Conservation (phyloP, 2,797 vertebrate species). For the Myotis vivesi region DNA sequence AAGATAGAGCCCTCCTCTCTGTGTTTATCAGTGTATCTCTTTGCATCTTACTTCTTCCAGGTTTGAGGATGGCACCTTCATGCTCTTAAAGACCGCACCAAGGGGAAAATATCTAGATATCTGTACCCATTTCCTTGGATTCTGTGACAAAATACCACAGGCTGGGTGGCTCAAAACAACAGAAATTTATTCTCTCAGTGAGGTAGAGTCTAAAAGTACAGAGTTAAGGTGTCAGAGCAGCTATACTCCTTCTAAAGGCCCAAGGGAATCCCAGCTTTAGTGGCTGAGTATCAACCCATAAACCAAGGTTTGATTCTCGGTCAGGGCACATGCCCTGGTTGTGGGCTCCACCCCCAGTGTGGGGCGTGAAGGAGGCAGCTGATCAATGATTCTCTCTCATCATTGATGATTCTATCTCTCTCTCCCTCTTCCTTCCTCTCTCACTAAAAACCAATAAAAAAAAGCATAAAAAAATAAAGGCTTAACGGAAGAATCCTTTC, state of each 20-base stretch:
- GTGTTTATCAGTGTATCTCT: not conserved
- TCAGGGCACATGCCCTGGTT: too few species aligned
- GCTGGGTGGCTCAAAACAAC: not conserved
- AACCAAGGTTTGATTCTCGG: too few species aligned
- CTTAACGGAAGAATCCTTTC: not conserved
- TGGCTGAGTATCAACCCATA: too few species aligned
- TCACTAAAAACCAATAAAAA: too few species aligned
- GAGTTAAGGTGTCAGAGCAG: not conserved
- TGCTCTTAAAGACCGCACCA: not conserved
- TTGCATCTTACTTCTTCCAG: not conserved
- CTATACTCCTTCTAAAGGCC: rapidly evolving
- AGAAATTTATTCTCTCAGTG: not conserved
- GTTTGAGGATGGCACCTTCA: not conserved
- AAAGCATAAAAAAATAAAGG: too few species aligned
- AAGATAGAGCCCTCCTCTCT: not conserved
- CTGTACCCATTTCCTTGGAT: not conserved
- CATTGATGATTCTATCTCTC: too few species aligned
- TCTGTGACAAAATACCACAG: not conserved
- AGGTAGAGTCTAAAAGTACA: not conserved
- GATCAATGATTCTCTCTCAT: too few species aligned
- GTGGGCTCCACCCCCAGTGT: too few species aligned
- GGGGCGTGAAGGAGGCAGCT: too few species aligned
- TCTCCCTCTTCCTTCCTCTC: too few species aligned
- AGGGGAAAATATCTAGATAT: not conserved
- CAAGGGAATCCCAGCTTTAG: too few species aligned